Conservation (phyloP, 1,140 invertebrate genomes). For the Gryon sp. region DNA sequence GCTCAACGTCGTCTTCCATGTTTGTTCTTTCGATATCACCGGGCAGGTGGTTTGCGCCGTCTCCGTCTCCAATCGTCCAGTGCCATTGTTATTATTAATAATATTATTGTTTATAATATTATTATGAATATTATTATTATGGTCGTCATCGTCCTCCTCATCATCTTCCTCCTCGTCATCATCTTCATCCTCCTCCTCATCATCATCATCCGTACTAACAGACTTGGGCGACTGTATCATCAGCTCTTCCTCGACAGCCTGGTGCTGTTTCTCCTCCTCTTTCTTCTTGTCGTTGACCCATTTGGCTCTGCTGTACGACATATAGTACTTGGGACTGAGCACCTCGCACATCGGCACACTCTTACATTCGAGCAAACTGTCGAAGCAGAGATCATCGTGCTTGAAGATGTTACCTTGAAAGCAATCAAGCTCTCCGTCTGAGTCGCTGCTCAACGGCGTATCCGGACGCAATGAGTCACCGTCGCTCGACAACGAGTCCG, state of each 20-base stretch:
- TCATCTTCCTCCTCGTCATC: too few species aligned
- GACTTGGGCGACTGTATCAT: conserved; percentile 30
- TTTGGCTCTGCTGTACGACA: conserved; percentile 45
- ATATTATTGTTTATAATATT: too few species aligned
- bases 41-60: conserved; percentile 4
- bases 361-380: conserved; percentile 67
- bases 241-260: conserved; percentile 34
- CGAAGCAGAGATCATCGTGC: conserved; percentile 71
- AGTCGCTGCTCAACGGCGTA: conserved; percentile 74
- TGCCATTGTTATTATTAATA: too few species aligned
- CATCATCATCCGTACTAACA: conserved; percentile 3
- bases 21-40: conserved; percentile 61
- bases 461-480: conserved; percentile 74
- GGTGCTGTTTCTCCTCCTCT: conserved; percentile 42
- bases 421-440: conserved; percentile 59
- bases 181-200: too few species aligned
- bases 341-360: conserved; percentile 70
- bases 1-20: conserved; percentile 72
- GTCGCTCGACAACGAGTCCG: conserved; percentile 65
- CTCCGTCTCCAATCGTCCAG: neutral
- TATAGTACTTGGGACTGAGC: conserved; percentile 59
- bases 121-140: too few species aligned
- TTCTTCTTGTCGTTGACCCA: conserved; percentile 64
- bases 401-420: conserved; percentile 65
- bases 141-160: too few species aligned